Conservation (phyloP, 2,113 vertebrate genomes). For the Haemorhous mexicanus region DNA sequence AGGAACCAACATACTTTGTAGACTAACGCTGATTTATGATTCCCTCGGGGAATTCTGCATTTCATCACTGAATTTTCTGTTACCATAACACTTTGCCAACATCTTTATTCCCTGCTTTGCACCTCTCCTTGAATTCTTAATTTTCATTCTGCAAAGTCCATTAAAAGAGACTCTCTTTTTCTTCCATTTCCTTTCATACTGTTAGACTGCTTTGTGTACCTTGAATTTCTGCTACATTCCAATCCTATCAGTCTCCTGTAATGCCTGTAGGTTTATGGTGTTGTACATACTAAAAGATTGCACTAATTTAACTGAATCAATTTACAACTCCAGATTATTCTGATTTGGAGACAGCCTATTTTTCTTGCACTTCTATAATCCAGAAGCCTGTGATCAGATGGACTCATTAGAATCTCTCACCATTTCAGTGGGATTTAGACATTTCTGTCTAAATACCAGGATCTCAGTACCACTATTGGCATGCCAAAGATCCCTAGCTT, state of each 20-base stretch:
- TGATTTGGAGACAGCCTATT: not conserved
- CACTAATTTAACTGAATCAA: not conserved
- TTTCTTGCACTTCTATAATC: not conserved
- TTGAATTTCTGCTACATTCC: conserved; percentile 21
- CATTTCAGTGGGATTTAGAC: not conserved
- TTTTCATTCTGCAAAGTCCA: not conserved
- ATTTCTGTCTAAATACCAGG: not conserved
- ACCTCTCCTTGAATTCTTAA: not conserved
- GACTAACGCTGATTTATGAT: conserved; percentile 42
- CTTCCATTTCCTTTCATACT: not conserved
- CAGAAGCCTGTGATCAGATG: not conserved
- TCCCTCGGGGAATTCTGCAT: conserved; percentile 8
- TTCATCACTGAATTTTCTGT: conserved; percentile 40
- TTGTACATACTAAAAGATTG: not conserved
- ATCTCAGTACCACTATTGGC: not conserved
- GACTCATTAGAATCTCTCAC: not conserved
- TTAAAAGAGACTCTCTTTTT: not conserved
- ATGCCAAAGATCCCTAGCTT: not conserved
- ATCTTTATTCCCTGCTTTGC: not conserved
- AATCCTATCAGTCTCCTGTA: not conserved
- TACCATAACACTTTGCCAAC: conserved; percentile 29
- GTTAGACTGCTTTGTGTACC: not conserved
- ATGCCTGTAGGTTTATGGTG: not conserved
- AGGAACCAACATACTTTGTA: conserved; percentile 14
- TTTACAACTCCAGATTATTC: not conserved